These are phyloP conservation scores for Gila robusta DNA, from an alignment of 2,797 vertebrate genomes.

Conservation along the genomic window DNA sequence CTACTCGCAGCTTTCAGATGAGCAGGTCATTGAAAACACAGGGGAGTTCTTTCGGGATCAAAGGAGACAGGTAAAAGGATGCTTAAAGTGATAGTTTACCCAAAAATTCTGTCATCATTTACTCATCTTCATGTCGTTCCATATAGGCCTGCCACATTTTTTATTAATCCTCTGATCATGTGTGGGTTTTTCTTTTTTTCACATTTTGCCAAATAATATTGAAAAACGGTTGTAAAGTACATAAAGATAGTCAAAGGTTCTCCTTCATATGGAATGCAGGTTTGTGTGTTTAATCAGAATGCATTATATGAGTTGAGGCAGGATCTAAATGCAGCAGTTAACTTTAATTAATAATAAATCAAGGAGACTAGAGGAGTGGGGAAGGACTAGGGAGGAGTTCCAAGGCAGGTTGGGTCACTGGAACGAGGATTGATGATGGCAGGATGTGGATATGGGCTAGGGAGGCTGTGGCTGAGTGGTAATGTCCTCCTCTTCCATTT, in stretches of 20 bases:
- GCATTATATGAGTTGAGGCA: background rate
- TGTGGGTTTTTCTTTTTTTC: background rate
- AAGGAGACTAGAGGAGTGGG: too few species aligned
- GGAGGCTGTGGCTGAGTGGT: too few species aligned
- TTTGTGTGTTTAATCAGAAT: background rate
- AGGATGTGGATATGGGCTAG: too few species aligned
- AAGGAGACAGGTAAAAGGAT: conserved; percentile 87
- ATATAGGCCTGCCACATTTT: background rate
- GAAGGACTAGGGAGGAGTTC: too few species aligned
- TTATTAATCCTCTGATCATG: background rate
- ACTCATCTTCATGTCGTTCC: background rate
- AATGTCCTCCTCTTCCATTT: too few species aligned
- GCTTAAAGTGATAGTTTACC: background rate
- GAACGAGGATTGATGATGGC: too few species aligned
- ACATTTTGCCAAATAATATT: background rate
- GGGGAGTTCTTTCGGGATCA: conserved; percentile 99
- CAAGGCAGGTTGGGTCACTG: too few species aligned
- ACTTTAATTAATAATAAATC: background rate
- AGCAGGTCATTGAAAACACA: conserved; percentile 99
- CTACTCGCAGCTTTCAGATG: conserved; percentile 94
- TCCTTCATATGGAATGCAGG: background rate
- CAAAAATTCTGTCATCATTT: background rate
- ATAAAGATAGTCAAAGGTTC: background rate
- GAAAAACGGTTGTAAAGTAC: background rate
- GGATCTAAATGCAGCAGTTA: background rate